These are phyloP conservation scores for Leptodactylus fallax DNA, from an alignment of 2,797 vertebrate species.

Conservation along the genomic window DNA sequence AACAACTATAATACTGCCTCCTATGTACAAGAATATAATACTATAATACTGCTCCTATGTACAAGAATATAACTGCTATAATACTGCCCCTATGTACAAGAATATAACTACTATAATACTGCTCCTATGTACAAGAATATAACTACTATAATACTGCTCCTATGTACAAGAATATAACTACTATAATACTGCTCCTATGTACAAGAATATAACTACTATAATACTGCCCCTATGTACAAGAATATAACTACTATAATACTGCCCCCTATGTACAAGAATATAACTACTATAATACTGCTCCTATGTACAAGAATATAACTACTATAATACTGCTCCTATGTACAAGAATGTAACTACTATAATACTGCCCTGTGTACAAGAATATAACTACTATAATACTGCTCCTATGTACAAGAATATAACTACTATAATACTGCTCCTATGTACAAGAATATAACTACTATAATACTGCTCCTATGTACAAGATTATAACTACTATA, in stretches of 20 bases:
- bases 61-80: too few species aligned
- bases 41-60: too few species aligned
- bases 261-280: not conserved
- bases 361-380: not conserved
- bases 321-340: not conserved
- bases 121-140: too few species aligned
- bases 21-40: too few species aligned
- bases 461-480: conserved; percentile 12
- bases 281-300: not conserved
- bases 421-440: conserved; percentile 1
- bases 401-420: not conserved
- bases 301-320: conserved; percentile 5
- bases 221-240: too few species aligned
- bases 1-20: too few species aligned
- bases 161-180: not conserved
- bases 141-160: too few species aligned
- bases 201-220: not conserved
- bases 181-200: not conserved
- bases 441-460: conserved; percentile 9
- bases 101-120: too few species aligned
- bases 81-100: too few species aligned
- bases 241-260: not conserved
- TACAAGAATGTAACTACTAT: conserved; percentile 1
- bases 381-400: too few species aligned
- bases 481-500: conserved; percentile 10